These are phyloP conservation scores for Montifringilla adamsi DNA, from an alignment of 2,113 vertebrate species.

Conservation along the genomic window DNA sequence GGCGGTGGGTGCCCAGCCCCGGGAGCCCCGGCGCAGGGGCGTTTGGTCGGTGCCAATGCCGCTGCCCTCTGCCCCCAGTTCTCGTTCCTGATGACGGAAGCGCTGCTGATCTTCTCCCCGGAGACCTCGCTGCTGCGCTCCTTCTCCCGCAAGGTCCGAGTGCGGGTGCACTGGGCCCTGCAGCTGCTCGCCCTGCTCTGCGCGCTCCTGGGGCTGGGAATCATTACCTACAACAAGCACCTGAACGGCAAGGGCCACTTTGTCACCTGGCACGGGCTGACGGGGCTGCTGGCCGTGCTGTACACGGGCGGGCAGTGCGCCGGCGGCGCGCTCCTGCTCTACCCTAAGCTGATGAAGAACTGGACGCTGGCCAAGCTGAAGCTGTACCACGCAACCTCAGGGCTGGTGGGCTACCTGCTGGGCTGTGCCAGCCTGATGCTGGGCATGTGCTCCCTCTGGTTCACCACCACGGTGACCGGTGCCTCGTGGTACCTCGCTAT, in stretches of 20 bases:
- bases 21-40: not conserved
- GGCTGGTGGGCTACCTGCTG: constrained; percentile 87
- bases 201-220: constrained; percentile 79
- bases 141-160: constrained; percentile 84
- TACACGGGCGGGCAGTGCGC: constrained; percentile 76
- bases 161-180: constrained; percentile 86
- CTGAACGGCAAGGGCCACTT: constrained; percentile 86
- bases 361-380: constrained; percentile 92
- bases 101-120: constrained; percentile 89
- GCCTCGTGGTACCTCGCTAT: constrained; percentile 83
- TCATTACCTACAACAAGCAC: constrained; percentile 88
- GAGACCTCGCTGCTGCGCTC: constrained; percentile 80
- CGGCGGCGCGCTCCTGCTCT: constrained; percentile 82
- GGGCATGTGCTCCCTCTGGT: constrained; percentile 90
- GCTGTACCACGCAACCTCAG: constrained; percentile 88
- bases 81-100: constrained; percentile 93
- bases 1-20: not conserved
- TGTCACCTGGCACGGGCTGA: constrained; percentile 86
- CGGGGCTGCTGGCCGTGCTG: constrained; percentile 82
- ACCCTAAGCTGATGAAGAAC: constrained; percentile 85
- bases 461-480: constrained; percentile 75
- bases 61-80: constrained; percentile 75
- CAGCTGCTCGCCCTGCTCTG: constrained; percentile 83
- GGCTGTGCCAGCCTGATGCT: constrained; percentile 85
- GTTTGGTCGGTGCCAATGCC: not conserved